phyloP scores from a whole-genome alignment of 1,140 invertebrate species.

The Drosophila pruinosa region DNA sequence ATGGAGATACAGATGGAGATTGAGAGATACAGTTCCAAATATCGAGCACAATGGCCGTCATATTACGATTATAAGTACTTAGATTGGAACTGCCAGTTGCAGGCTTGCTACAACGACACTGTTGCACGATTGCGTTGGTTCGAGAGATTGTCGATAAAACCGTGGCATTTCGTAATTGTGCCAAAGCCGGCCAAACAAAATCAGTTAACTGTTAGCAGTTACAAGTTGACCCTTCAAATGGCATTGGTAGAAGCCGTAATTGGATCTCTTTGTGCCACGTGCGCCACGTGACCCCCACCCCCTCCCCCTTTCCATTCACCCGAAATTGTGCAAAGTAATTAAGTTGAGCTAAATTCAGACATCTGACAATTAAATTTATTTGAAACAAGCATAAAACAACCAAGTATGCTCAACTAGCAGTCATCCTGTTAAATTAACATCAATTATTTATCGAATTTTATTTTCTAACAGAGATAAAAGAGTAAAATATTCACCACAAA shows the following conservation, averaged over 20 bases:
- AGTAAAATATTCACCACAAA: too few relatives aligned
- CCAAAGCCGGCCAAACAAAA: slow-evolving; percentile 25
- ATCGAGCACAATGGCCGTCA: neutral
- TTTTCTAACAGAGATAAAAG: too few relatives aligned
- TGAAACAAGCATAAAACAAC: neutral
- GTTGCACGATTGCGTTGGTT: neutral
- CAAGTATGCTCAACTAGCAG: neutral
- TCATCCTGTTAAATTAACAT: neutral
- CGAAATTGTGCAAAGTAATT: slow-evolving; percentile 35
- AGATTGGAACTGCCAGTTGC: slow-evolving; percentile 3
- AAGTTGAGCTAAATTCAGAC: slow-evolving; percentile 17
- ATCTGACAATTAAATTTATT: slow-evolving; percentile 18
- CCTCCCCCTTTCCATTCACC: neutral
- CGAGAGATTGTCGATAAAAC: neutral
- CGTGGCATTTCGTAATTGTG: slow-evolving; percentile 9
- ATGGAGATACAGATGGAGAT: neutral
- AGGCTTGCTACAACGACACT: neutral
- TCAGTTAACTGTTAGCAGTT: slow-evolving; percentile 21
- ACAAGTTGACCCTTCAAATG: slow-evolving; percentile 26
- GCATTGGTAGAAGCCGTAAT: slow-evolving; percentile 26
- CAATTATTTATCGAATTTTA: too few relatives aligned
- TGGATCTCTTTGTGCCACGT: slow-evolving; percentile 37
- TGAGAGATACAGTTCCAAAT: neutral
- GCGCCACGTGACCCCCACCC: slow-evolving; percentile 2
- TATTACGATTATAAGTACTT: slow-evolving; percentile 4